Base-by-base conservation (phyloP, 1,140 invertebrate genomes). In the Drosophila miranda region DNA sequence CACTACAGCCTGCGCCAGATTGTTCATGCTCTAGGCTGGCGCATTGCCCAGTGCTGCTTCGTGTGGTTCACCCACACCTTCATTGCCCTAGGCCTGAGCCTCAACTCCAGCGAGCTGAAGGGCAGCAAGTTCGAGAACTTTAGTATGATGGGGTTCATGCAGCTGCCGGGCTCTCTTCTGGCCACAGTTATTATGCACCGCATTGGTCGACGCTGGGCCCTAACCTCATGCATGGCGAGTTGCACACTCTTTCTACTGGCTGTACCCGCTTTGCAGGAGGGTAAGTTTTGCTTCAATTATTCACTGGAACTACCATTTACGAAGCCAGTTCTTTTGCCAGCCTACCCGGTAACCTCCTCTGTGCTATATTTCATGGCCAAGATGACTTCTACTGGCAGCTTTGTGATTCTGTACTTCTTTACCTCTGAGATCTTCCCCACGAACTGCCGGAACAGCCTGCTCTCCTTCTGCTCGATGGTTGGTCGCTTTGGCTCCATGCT, bases 61-160 rank as follows among this genome's bases (percentile, higher is more conserved):
- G 95, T 93, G 83, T 96, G 94, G 95, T 90, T 94, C 2, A 93
- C 93, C 1, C 93, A 93, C 68, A 92, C 94, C 0, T 94, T 96
- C 71, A 93, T 96, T 1, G 96, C 95, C 82, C 96, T 96, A 89
- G 96, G 96, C 0, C 82, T 97, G 5, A 95, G 95, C 6, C 92
- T 97, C 52, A 96, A 96, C 81, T 94, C 95, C 0, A 94, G 94
- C 5, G 92, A 94, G 28, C 91, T 97, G 11, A 93, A 92, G 4
- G 95, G 95, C 23, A 93, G 95, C 79, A 94, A 93, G 74, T 95
- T 95, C 81, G 78, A 93, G 8, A 95, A 95, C 90, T 95, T 96
- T 68, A 94, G 94, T 26, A 91, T 95, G 16, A 93, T 94, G 43
- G 93, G 93, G 53, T 75, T 94, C 6, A 93, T 95, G 59, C 95